Percentiles rank a stretch among this genome's conserved stretches.
Conservation (phyloP, 2,113 vertebrate species). For the Silurus meridionalis region DNA sequence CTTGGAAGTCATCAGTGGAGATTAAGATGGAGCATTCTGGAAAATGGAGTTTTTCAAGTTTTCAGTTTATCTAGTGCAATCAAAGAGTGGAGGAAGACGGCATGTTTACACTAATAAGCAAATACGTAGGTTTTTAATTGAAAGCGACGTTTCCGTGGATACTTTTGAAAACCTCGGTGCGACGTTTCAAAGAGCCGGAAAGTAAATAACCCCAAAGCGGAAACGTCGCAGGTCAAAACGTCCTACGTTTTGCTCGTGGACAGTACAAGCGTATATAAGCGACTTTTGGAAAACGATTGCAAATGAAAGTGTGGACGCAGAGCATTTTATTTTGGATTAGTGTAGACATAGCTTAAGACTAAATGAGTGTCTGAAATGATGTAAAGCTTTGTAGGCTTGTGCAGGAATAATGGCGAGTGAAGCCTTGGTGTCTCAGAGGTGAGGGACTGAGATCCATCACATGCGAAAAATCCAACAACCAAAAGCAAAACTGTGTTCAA, state of each 20-base stretch:
- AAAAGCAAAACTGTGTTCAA: neutral
- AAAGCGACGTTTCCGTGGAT: too few species aligned
- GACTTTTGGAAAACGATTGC: too few species aligned
- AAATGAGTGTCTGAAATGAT: conserved; percentile 38
- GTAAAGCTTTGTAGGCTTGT: conserved; percentile 3
- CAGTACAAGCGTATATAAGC: too few species aligned
- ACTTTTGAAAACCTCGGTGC: too few species aligned
- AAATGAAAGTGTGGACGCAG: too few species aligned
- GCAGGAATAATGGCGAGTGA: conserved; percentile 42
- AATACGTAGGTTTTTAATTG: too few species aligned
- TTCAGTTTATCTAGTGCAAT: conserved; percentile 10
- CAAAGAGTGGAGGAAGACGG: conserved; percentile 22
- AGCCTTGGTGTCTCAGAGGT: conserved; percentile 6
- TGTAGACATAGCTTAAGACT: neutral
- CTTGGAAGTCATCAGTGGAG: neutral
- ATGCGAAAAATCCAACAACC: neutral
- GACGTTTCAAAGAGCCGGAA: too few species aligned
- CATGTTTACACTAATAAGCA: neutral
- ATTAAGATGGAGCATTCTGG: neutral
- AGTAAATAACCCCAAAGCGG: too few species aligned
- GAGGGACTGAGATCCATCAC: neutral
- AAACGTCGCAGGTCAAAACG: too few species aligned
- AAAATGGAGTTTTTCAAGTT: neutral
- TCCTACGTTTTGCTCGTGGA: too few species aligned
- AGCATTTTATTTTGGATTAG: too few species aligned